These are phyloP conservation scores for Ctenochaetus hawaiiensis DNA, from an alignment of 2,797 vertebrate genomes.

Conservation along the genomic window DNA sequence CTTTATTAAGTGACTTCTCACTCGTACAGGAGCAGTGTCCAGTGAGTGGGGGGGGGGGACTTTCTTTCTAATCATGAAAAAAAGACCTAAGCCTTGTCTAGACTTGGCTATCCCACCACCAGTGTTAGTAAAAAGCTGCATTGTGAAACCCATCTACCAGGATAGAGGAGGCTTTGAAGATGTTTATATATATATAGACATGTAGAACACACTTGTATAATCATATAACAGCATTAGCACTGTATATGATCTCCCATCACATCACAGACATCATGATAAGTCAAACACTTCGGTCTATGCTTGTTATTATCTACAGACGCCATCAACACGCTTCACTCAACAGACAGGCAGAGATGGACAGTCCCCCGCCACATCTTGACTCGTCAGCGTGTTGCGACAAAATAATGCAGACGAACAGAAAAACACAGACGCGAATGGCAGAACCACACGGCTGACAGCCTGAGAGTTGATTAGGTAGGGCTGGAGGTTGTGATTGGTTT, in stretches of 20 bases:
- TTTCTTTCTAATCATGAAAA: slow-evolving; percentile 30
- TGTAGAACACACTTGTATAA: slow-evolving; percentile 67
- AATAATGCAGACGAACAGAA: slow-evolving; percentile 66
- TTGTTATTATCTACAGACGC: slow-evolving; percentile 52
- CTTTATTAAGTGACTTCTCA: slow-evolving; percentile 51
- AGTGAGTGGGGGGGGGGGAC: neutral
- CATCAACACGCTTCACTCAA: slow-evolving; percentile 25
- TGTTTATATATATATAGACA: slow-evolving; percentile 52
- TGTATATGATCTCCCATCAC: slow-evolving; percentile 79
- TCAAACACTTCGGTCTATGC: slow-evolving; percentile 48
- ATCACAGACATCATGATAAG: slow-evolving; percentile 58
- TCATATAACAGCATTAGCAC: slow-evolving; percentile 77
- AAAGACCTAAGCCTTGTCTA: slow-evolving; percentile 44
- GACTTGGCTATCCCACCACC: slow-evolving; percentile 67
- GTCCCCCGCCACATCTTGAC: slow-evolving; percentile 30
- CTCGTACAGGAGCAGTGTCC: slow-evolving; percentile 9
- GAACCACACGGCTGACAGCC: slow-evolving; percentile 68
- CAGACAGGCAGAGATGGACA: slow-evolving; percentile 41
- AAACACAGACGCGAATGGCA: slow-evolving; percentile 61
- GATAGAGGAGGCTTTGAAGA: slow-evolving; percentile 42
- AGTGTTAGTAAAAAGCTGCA: slow-evolving; percentile 68
- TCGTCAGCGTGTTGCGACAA: slow-evolving; percentile 39
- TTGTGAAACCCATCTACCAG: slow-evolving; percentile 44
- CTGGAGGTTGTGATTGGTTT: slow-evolving; percentile 50
- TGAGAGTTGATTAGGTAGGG: slow-evolving; percentile 62